Evolutionary conservation across 2,888 invertebrate genomes (phyloP).

Genomic region (Rotaria macrura): DNA sequence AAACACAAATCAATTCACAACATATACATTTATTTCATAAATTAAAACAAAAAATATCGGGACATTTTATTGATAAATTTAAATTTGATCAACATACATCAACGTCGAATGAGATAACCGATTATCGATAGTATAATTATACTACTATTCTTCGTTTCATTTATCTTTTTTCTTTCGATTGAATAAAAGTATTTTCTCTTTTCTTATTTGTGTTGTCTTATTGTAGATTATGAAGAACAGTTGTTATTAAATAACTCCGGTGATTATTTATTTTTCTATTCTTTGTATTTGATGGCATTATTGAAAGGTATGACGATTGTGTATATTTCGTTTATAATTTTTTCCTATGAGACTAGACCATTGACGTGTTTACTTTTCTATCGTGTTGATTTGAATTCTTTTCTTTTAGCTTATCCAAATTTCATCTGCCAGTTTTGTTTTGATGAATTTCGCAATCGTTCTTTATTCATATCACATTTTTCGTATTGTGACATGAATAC

Average conservation of each 20-base stretch:
- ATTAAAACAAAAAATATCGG: conserved; percentile 14
- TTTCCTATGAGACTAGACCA: no score
- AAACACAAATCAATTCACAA: background rate
- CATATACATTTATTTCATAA: conserved; percentile 5
- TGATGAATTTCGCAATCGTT: background rate
- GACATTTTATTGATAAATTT: conserved; percentile 21
- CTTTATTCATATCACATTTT: background rate
- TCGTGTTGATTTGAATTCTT: background rate
- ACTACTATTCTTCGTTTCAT: background rate
- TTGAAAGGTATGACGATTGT: background rate
- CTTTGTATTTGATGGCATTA: background rate
- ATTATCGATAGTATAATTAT: background rate
- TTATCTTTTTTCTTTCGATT: background rate
- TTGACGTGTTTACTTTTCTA: no score
- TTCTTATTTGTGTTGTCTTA: background rate
- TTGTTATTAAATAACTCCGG: background rate
- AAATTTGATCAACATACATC: conserved; percentile 20
- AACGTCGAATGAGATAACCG: background rate
- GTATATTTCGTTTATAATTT: background rate
- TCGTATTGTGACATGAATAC: background rate
- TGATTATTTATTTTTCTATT: background rate
- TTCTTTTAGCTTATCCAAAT: background rate
- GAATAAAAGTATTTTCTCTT: background rate
- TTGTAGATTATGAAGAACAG: background rate
- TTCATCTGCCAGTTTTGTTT: conserved; percentile 16